phyloP scores from a whole-genome alignment of 2,113 vertebrate species.

The Callopanchax toddi region DNA sequence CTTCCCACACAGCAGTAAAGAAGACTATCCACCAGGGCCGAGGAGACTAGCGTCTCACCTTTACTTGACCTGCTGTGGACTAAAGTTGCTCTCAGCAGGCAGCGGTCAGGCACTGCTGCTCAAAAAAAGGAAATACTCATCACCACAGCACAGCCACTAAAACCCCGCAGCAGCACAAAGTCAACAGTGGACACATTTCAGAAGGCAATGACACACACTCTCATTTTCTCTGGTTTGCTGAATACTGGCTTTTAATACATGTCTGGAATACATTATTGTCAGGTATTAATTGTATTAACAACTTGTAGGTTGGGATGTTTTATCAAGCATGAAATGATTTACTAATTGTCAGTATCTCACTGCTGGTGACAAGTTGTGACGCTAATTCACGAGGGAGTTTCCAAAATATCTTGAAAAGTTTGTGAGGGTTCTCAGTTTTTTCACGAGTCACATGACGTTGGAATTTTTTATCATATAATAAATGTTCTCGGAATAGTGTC shows the following conservation, averaged over 20 bases:
- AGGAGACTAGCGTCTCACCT: constrained; percentile 76
- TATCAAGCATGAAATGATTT: neutral
- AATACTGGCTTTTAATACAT: constrained; percentile 30
- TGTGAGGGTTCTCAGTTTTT: no score
- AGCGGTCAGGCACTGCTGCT: constrained; percentile 19
- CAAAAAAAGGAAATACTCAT: constrained; percentile 26
- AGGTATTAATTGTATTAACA: constrained; percentile 24
- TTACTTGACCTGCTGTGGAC: constrained; percentile 80
- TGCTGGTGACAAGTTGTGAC: no score
- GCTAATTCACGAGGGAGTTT: no score
- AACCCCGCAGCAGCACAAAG: constrained; percentile 19
- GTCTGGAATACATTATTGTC: neutral
- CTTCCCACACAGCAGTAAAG: constrained; percentile 68
- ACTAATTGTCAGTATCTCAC: no score
- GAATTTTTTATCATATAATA: no score
- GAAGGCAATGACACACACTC: constrained; percentile 14
- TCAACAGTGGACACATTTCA: constrained; percentile 28
- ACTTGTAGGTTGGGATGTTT: constrained; percentile 1
- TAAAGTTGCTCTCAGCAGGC: constrained; percentile 71
- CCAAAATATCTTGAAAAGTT: no score
- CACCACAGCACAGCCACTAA: constrained; percentile 11
- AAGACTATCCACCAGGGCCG: constrained; percentile 51
- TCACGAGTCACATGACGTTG: no score
- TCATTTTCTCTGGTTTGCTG: constrained; percentile 18
- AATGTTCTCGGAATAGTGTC: no score